phyloP scores from a whole-genome alignment of 2,113 vertebrate species.

The Elgaria multicarinata region DNA sequence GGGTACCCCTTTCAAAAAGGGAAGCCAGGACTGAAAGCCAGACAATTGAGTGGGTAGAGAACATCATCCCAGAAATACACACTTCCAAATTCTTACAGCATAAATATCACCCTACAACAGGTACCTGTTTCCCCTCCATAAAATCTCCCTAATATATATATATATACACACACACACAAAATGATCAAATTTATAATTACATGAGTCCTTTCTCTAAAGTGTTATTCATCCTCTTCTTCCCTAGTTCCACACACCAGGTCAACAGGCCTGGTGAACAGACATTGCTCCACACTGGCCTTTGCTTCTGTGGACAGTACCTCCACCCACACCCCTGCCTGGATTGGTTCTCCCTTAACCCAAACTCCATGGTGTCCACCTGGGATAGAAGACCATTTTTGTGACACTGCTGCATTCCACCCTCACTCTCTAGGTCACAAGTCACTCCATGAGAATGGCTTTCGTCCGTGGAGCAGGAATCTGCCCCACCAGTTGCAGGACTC shows the following conservation, averaged over 20 bases:
- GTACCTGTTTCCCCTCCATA: not conserved
- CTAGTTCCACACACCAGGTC: not conserved
- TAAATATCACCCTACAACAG: not conserved
- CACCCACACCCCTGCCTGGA: not conserved
- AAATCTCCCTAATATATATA: not conserved
- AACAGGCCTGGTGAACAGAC: not conserved
- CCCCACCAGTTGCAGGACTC: constrained; percentile 12
- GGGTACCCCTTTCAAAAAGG: not conserved
- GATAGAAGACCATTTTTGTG: not conserved
- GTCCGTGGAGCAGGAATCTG: not conserved
- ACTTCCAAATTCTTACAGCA: not conserved
- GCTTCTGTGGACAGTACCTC: not conserved
- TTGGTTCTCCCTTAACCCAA: not conserved
- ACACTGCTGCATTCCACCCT: not conserved
- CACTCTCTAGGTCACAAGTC: not conserved
- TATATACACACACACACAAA: too few relatives aligned
- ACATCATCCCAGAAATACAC: not conserved
- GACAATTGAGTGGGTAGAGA: not conserved
- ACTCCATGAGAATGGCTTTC: not conserved
- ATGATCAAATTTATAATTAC: not conserved
- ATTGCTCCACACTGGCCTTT: not conserved
- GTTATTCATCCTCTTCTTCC: not conserved
- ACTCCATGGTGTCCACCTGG: not conserved
- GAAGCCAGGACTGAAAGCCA: not conserved
- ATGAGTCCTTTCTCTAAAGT: not conserved